Percentiles rank a stretch among this genome's conserved stretches.
These are phyloP conservation scores for Leuciscus idus DNA, from an alignment of 2,113 vertebrate species.

Conservation along the genomic window DNA sequence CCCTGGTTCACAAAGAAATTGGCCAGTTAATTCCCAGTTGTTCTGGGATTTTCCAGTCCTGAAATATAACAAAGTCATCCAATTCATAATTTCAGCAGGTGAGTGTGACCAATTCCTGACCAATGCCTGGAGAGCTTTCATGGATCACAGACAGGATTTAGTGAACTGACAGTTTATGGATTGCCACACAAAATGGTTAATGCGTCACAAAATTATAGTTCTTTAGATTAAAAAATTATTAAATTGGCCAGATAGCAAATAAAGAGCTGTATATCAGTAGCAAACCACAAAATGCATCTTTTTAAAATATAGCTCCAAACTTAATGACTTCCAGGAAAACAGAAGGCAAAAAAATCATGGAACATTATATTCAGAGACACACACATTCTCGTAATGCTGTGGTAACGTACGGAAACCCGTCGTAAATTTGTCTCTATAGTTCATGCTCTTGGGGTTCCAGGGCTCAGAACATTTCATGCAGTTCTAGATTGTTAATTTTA, in stretches of 20 bases:
- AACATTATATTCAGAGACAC: conserved; percentile 5
- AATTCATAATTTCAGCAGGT: conserved; percentile 47
- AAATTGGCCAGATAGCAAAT: background rate
- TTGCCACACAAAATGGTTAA: conserved; percentile 9
- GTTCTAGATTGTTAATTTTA: conserved; percentile 57
- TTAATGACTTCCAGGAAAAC: background rate
- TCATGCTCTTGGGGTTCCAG: conserved; percentile 22
- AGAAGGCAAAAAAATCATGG: background rate
- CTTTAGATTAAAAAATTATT: background rate
- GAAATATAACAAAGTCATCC: conserved; percentile 16
- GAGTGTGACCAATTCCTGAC: background rate
- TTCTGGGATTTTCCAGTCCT: conserved; percentile 44
- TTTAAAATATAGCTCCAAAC: conserved; percentile 5
- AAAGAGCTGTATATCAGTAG: background rate
- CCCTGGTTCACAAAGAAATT: conserved; percentile 44
- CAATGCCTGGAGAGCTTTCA: conserved; percentile 7
- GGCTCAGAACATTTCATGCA: conserved; percentile 4
- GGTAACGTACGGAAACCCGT: conserved; percentile 10
- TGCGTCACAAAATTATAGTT: background rate
- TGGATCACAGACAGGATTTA: conserved; percentile 27
- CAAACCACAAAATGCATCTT: background rate
- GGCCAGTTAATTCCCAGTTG: conserved; percentile 50
- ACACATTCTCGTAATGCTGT: background rate
- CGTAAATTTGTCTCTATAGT: conserved; percentile 22
- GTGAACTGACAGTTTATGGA: background rate